Evolutionary conservation across 2,113 vertebrate species (phyloP), one percentile per base, ranked within the genome.

Genomic region (Alouatta palliata): DNA sequence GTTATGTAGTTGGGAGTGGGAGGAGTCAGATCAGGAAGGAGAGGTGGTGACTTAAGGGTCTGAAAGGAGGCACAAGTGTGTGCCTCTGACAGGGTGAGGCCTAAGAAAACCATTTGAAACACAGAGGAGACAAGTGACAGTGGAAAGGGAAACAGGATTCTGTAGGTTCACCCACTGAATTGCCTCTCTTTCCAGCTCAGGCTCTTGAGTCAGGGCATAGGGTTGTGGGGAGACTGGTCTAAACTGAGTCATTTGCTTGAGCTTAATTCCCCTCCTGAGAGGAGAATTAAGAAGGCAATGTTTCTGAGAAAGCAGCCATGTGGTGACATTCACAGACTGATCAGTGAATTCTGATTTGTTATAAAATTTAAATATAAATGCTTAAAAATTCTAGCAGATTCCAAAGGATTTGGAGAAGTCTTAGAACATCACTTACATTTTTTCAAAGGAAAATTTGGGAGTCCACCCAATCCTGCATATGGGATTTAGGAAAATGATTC

Each of bases 331-430:
- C 66, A 96, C 47, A 96, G 93, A 52, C 88, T 30, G 94, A 30
- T 81, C 90, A 91, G 4, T 84, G 85, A 94, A 85, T 97, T 96
- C 76, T 94, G 58, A 96, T 91, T 95, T 91, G 32, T 96, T 96
- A 71, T 58, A 54, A 80, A 96, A 91, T 96, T 91, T 89, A 97
- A 92, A 87, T 94, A 81, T 76, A 85, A 97, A 54, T 11, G 90
- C 58, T 92, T 94, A 89, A 86, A 96, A 87, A 84, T 95, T 83
- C 58, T 93, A 81, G 64, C 45, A 97, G 83, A 68, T 96, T 95
- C 43, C 49, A 75, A 37, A 91, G 49, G 75, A 64, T 96, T 95
- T 82, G 73, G 76, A 91, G 45, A 91, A 87, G 25, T 66, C 58
- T 91, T 89, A 58, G 87, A 85, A 68, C 13, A n/a, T 68, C 35